Evolutionary conservation across 2,113 vertebrate species (phyloP).

Genomic region (Mustela nigripes): DNA sequence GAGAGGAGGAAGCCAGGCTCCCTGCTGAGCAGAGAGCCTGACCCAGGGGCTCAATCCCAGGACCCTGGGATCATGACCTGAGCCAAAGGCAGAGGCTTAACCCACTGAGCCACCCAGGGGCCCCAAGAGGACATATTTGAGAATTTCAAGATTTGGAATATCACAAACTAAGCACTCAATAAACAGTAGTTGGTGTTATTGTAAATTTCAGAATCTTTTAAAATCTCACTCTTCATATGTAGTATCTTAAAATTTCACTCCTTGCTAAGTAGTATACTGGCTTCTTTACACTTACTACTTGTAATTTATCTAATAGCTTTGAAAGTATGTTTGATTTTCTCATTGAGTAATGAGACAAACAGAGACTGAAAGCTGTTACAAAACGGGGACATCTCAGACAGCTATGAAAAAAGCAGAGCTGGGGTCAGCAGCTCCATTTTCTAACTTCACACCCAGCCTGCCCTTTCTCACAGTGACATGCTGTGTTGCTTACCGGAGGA

Average conservation of each 20-base stretch:
- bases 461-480: neutral
- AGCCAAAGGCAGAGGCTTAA: too few species aligned
- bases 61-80: too few species aligned
- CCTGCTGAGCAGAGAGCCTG: too few species aligned
- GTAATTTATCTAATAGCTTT: neutral
- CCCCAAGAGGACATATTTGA: neutral
- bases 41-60: too few species aligned
- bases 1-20: too few species aligned
- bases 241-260: neutral
- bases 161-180: neutral
- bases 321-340: neutral
- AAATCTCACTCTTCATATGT: neutral
- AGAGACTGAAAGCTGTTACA: neutral
- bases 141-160: slow-evolving; percentile 26
- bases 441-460: neutral
- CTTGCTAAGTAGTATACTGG: neutral
- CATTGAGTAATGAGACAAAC: slow-evolving; percentile 27
- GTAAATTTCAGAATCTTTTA: neutral
- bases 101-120: too few species aligned
- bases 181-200: neutral
- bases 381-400: neutral
- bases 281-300: slow-evolving; percentile 47
- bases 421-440: neutral
- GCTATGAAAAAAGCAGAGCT: neutral
- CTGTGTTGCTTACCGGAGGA: neutral